A percentile compares a stretch with the other conserved stretches of the same genome.
These are phyloP conservation scores for Antigone vipio DNA, from an alignment of 2,113 vertebrate species.

Conservation along the genomic window DNA sequence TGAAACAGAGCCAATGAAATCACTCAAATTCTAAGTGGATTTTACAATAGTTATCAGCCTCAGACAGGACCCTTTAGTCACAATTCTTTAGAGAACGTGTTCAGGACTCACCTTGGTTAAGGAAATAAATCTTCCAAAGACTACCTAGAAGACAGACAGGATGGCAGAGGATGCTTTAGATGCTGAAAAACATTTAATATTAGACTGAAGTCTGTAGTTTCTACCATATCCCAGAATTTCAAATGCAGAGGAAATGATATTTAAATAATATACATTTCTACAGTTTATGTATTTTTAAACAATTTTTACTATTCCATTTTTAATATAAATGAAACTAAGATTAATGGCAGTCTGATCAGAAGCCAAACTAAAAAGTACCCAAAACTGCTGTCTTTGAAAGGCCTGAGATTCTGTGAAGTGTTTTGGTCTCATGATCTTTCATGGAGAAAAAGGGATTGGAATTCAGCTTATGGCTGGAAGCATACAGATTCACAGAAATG, in stretches of 20 bases:
- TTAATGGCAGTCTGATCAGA: not conserved
- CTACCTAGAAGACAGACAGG: not conserved
- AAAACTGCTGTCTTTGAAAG: not conserved
- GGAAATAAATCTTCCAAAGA: not conserved
- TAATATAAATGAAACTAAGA: not conserved
- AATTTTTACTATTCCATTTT: not conserved
- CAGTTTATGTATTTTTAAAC: not conserved
- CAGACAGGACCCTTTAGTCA: not conserved
- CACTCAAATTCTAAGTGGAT: not conserved
- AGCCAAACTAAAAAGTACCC: not conserved
- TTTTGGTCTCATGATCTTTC: not conserved
- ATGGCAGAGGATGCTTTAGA: not conserved
- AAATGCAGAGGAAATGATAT: not conserved
- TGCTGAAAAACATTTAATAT: not conserved
- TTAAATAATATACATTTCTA: not conserved
- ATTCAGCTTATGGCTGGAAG: not conserved
- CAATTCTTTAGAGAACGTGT: not conserved
- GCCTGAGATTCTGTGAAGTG: not conserved
- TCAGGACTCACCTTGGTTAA: not conserved
- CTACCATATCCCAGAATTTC: not conserved
- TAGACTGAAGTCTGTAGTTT: not conserved
- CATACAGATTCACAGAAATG: rapidly evolving
- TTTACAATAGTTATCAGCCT: not conserved
- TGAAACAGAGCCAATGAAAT: not conserved
- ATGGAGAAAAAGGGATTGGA: not conserved